Evolutionary conservation across 2,888 invertebrate genomes (phyloP), one percentile per base, ranked within the genome.

Genomic region (Xestobium rufovillosum): DNA sequence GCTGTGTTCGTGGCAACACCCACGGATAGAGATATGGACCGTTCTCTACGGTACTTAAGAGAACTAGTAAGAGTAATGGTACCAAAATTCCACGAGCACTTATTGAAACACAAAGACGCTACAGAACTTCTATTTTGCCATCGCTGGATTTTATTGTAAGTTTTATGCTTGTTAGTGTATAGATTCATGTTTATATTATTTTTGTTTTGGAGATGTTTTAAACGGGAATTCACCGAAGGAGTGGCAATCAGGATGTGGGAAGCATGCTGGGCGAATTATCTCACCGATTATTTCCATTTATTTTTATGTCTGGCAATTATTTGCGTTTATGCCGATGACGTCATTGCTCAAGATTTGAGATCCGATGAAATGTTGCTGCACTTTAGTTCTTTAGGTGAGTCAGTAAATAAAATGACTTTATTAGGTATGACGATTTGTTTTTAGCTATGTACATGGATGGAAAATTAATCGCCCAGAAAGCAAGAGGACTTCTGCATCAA

Each of bases 391-490:
- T 70, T 96, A 49, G 78, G 78, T 78, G 57, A 60, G 61, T 47
- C 19, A 12, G 13, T 34, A 11, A 12, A 6, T 19, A n/a, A 8
- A 6, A 6, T 19, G n/a, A 8, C n/a, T 6, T 19, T 19, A 19
- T 19, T 19, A 8, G 6, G 23, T 19, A n/a, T 19, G 6, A n/a
- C 23, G n/a, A 9, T 62, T 34, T 31, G 47, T 35, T 61, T 60
- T 31, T 61, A 78, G 92, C 95, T 13, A 92, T 92, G 87, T 95
- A 94, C 62, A 96, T 96, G 95, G 91, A 94, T 61, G 94, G 91
- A 0, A 80, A 83, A 27, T 68, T 92, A 11, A 90, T 95, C 38
- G 69, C 94, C 17, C 76, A 88, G 44, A 95, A 95, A 70, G 94
- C 94, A 0, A 77, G 95, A 37, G 94, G 94, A 9, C 70, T 96